Evolutionary conservation across 2,113 vertebrate species (phyloP).

Genomic region (Thamnaconus septentrionalis): DNA sequence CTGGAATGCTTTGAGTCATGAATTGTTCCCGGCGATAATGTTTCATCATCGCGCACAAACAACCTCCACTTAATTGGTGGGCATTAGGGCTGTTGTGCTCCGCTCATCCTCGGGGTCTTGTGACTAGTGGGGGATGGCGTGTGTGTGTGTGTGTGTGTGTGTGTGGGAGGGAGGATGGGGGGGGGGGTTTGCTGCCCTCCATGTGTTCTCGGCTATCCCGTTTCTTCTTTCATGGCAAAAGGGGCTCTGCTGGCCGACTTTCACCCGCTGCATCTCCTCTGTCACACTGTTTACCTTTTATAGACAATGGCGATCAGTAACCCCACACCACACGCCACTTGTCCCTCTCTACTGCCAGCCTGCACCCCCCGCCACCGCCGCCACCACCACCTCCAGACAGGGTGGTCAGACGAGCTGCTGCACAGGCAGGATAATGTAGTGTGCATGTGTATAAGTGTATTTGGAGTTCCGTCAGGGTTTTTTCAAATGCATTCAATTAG

Average conservation of each 20-base stretch:
- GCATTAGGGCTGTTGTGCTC: slow-evolving; percentile 77
- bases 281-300: slow-evolving; percentile 79
- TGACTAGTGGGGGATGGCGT: slow-evolving; percentile 66
- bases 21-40: slow-evolving; percentile 97
- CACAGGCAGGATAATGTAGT: slow-evolving; percentile 1
- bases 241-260: slow-evolving; percentile 70
- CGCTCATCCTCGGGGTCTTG: slow-evolving; percentile 80
- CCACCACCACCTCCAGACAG: neutral
- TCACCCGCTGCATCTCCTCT: slow-evolving; percentile 64
- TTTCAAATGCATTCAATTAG: too few species aligned
- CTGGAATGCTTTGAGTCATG: slow-evolving; percentile 98
- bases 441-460: too few species aligned
- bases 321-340: slow-evolving; percentile 37
- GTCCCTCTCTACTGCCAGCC: slow-evolving; percentile 23
- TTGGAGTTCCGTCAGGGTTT: too few species aligned
- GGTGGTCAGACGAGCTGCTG: neutral
- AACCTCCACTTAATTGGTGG: slow-evolving; percentile 86
- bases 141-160: too few species aligned
- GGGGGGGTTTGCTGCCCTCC: slow-evolving; percentile 28
- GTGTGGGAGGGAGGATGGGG: too few species aligned
- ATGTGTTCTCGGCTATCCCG: slow-evolving; percentile 85
- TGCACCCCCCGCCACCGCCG: slow-evolving; percentile 13
- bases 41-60: slow-evolving; percentile 95
- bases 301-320: slow-evolving; percentile 80
- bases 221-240: slow-evolving; percentile 84